phyloP scores from a whole-genome alignment of 1,140 invertebrate species.

The Trichonephila clavata region DNA sequence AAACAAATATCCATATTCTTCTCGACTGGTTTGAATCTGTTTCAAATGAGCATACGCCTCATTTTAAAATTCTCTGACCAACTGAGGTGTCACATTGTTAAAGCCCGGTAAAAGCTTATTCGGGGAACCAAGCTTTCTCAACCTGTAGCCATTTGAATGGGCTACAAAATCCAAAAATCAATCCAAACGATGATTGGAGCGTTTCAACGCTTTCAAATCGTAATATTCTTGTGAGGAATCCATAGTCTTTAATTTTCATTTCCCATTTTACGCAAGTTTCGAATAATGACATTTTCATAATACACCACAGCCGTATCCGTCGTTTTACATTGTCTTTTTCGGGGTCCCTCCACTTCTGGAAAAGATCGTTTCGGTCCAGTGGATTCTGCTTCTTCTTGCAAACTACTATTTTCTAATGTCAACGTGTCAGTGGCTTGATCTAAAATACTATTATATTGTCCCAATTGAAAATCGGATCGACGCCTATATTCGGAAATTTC shows the following conservation, averaged over 20 bases:
- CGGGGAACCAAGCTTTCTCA: neutral
- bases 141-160: neutral
- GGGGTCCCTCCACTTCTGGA: neutral
- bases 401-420: neutral
- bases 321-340: neutral
- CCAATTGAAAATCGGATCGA: neutral
- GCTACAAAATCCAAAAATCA: neutral
- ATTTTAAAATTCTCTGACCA: neutral
- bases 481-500: constrained; percentile 33
- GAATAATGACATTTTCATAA: constrained; percentile 20
- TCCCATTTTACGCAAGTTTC: neutral
- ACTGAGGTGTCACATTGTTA: neutral
- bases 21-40: neutral
- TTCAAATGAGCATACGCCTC: neutral
- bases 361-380: neutral
- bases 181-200: neutral
- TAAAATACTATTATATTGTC: neutral
- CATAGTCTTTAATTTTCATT: constrained; percentile 47
- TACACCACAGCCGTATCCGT: neutral
- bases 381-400: neutral
- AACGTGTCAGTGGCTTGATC: neutral
- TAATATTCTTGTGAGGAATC: neutral
- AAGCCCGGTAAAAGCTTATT: neutral
- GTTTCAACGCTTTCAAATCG: neutral
- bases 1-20: constrained; percentile 22